phyloP scores from a whole-genome alignment of 2,113 vertebrate species.

The Microcebus ravelobensis region DNA sequence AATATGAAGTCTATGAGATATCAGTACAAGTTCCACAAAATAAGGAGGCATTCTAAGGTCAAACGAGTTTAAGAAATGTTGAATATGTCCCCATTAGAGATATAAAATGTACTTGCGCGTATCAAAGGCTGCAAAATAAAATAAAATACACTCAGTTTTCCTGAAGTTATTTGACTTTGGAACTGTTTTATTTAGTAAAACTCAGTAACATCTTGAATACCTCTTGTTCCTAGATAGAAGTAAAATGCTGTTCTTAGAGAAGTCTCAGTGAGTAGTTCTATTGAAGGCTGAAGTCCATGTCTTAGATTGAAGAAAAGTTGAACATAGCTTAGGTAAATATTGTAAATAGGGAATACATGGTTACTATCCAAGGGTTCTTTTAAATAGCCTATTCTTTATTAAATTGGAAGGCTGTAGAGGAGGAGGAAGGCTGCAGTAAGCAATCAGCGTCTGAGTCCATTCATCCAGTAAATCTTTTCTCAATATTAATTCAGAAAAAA shows the following conservation, averaged over 20 bases:
- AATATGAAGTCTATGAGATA: background rate
- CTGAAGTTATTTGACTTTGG: background rate
- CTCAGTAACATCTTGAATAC: background rate
- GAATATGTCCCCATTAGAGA: background rate
- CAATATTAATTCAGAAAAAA: constrained; percentile 19
- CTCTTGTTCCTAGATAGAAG: background rate
- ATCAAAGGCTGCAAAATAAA: background rate
- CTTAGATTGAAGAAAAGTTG: background rate
- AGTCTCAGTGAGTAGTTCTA: background rate
- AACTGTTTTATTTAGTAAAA: background rate
- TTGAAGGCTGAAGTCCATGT: background rate
- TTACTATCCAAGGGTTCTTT: background rate
- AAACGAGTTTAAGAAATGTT: background rate
- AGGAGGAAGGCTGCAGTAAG: background rate
- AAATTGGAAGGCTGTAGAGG: background rate
- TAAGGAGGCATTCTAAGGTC: background rate
- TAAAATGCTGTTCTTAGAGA: background rate
- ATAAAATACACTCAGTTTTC: background rate
- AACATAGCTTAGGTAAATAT: background rate
- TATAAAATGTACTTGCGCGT: background rate
- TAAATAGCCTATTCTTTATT: background rate
- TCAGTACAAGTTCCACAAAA: background rate
- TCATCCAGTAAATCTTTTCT: background rate
- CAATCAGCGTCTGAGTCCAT: background rate
- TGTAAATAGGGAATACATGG: background rate